Conservation (phyloP, 1,140 invertebrate species). For the Drosophila tropicalis region DNA sequence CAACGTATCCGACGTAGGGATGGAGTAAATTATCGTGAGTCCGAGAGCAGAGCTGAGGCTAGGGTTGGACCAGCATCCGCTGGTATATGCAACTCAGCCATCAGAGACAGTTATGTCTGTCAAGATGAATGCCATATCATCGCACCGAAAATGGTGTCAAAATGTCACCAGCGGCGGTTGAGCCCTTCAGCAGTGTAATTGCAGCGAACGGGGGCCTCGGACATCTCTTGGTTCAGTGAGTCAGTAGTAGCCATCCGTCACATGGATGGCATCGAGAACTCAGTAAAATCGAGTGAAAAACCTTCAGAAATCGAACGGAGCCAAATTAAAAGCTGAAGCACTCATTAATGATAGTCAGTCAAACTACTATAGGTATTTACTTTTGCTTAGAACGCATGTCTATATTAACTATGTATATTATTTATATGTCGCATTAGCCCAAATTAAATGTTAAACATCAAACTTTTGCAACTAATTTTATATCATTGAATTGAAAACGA, state of each 20-base stretch:
- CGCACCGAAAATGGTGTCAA: slow-evolving; percentile 81
- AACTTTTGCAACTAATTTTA: no score
- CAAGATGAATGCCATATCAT: slow-evolving; percentile 82
- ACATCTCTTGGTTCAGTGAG: slow-evolving; percentile 30
- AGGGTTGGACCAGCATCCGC: background rate
- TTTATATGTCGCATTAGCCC: no score
- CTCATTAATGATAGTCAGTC: no score
- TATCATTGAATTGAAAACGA: no score
- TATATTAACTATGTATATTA: no score
- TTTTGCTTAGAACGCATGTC: no score
- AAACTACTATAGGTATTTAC: no score
- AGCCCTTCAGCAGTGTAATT: slow-evolving; percentile 47
- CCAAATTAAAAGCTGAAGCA: no score
- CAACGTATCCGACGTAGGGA: slow-evolving; percentile 31
- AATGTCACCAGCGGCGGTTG: slow-evolving; percentile 69
- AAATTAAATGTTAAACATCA: no score
- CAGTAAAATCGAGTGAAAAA: no score
- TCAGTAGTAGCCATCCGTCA: slow-evolving; percentile 42
- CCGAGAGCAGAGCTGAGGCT: slow-evolving; percentile 20
- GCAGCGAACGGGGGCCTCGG: slow-evolving; percentile 34
- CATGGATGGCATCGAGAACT: slow-evolving; percentile 51
- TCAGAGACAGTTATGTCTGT: slow-evolving; percentile 77
- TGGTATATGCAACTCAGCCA: slow-evolving; percentile 14
- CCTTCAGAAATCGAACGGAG: no score
- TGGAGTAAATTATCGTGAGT: slow-evolving; percentile 56